These are phyloP conservation scores for Platycnemis pennipes DNA, from an alignment of 2,888 invertebrate species.

Conservation along the genomic window DNA sequence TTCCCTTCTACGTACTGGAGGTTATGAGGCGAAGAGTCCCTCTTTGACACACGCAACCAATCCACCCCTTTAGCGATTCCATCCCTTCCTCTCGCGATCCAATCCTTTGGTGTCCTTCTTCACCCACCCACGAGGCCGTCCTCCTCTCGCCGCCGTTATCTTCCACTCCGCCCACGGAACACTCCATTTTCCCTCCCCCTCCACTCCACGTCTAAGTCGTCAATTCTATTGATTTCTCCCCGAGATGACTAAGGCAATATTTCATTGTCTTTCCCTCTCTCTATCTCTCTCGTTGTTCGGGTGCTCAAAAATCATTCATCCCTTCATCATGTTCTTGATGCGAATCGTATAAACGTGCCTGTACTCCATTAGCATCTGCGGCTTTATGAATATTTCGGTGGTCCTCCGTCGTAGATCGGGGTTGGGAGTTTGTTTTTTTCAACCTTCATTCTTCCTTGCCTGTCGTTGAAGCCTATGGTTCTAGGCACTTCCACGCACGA, in stretches of 20 bases:
- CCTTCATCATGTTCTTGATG: slow-evolving; percentile 28
- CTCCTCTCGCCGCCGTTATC: neutral
- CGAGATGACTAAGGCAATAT: slow-evolving; percentile 52
- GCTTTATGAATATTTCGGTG: slow-evolving; percentile 16
- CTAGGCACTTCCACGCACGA: neutral
- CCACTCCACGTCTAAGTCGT: slow-evolving; percentile 26
- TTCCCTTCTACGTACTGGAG: slow-evolving; percentile 46
- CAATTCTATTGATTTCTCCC: slow-evolving; percentile 63
- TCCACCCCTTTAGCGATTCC: slow-evolving; percentile 38
- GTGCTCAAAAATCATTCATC: slow-evolving; percentile 48
- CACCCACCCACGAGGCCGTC: neutral
- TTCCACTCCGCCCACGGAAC: neutral
- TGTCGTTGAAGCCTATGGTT: neutral
- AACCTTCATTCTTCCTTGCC: neutral
- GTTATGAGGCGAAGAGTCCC: slow-evolving; percentile 64
- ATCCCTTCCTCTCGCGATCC: neutral
- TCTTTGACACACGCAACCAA: slow-evolving; percentile 67
- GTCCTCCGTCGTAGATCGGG: neutral
- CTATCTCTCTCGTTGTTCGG: neutral
- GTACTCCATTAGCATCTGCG: slow-evolving; percentile 34
- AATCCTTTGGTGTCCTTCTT: neutral
- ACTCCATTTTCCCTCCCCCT: neutral
- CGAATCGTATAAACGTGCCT: slow-evolving; percentile 40
- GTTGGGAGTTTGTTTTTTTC: neutral
- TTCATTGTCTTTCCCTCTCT: neutral